Evolutionary conservation across 2,797 vertebrate species (phyloP), one percentile per base, ranked within the genome.

Genomic region (Atherinosoma microstoma): DNA sequence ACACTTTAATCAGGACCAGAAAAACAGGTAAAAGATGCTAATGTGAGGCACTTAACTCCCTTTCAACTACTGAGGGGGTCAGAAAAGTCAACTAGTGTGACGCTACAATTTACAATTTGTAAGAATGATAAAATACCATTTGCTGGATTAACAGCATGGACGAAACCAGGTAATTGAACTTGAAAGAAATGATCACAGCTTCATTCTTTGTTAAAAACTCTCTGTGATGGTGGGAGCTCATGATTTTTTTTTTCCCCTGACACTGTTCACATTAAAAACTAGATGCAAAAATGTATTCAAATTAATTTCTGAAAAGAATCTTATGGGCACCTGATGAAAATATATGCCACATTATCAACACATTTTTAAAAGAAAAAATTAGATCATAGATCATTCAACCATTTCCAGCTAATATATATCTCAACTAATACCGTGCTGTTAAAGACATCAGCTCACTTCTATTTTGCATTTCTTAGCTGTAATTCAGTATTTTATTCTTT

Each of bases 1-100:
- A 58, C 3, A 80, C 75, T 79, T 74, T 75, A 73, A 78, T 77
- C 75, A 74, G 58, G 49, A 73, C 67, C 67, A 63, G 70, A 29
- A 57, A 61, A 70, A 64, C 70, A 58, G 32, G 60, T 64, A 47
- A 51, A 61, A 76, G 60, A 76, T 5, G 51, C 58, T 63, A 49
- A 74, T 20, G 61, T 10, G 24, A 66, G 58, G 20, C 58, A 51
- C 38, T 10, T 2, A 68, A 40, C 18, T 56, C 38, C 54, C 64
- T 53, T 75, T 49, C 29, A 64, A 49, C 57, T 15, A 1, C 30
- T 34, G 15, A 42, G n/a, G 15, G 16, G n/a, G 11, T 30, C 6
- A 30, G 38, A 30, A 57, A 47, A 18, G 20, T 75, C 51, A 38
- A 30, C 18, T 11, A 2, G 9, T 22, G 20, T 56, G 38, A 15